Evolutionary conservation across 2,888 invertebrate genomes (phyloP).

Genomic region (Drosophila multiciliata): DNA sequence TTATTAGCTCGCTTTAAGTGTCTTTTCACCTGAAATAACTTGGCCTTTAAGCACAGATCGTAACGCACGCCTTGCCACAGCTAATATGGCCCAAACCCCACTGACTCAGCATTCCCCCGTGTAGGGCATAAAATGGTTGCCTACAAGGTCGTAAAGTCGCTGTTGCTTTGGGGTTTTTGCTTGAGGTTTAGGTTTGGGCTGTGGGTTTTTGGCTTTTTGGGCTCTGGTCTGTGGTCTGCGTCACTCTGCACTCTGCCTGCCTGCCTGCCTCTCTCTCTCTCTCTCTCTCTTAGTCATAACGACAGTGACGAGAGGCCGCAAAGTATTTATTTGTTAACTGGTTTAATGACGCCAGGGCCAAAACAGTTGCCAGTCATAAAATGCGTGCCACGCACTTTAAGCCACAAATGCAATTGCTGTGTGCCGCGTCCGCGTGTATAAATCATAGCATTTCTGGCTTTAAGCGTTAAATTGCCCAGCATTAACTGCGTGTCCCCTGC

Average conservation of each 20-base stretch:
- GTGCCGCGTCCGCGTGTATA: constrained; percentile 46
- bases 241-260: not conserved
- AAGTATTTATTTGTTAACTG: constrained; percentile 79
- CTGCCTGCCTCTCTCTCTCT: not conserved
- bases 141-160: constrained; percentile 53
- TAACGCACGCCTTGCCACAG: constrained; percentile 14
- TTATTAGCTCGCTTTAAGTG: constrained; percentile 16
- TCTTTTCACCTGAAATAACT: constrained; percentile 8
- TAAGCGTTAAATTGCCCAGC: constrained; percentile 75
- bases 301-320: constrained; percentile 47
- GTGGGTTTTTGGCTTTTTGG: not conserved
- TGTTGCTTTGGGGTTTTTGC: constrained; percentile 23
- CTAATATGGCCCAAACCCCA: constrained; percentile 26
- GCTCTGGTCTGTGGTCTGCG: not conserved
- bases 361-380: constrained; percentile 51
- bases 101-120: constrained; percentile 29
- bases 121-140: constrained; percentile 38
- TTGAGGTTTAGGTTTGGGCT: constrained; percentile 7
- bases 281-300: constrained; percentile 5
- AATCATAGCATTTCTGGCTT: constrained; percentile 79
- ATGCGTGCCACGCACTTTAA: constrained; percentile 73
- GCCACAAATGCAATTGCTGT: constrained; percentile 68
- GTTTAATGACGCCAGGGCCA: constrained; percentile 75
- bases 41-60: constrained; percentile 16
- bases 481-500: constrained; percentile 63